Evolutionary conservation across 2,113 vertebrate species (phyloP).

Genomic region (Cyanistes caeruleus): DNA sequence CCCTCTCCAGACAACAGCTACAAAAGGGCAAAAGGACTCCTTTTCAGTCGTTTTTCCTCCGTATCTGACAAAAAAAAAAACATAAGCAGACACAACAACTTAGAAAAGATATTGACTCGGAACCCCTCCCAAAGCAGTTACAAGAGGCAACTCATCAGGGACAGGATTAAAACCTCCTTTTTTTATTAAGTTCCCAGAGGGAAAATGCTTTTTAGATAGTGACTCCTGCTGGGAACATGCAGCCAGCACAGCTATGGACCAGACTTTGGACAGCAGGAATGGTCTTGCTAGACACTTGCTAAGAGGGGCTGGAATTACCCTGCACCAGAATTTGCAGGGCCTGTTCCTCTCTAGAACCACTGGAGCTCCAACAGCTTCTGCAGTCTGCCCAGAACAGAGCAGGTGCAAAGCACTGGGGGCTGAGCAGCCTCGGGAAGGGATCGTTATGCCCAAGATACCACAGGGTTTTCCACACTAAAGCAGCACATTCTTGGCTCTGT

Average conservation of each 20-base stretch:
- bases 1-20: neutral
- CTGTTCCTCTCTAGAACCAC: neutral
- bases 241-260: neutral
- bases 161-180: neutral
- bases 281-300: neutral
- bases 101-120: neutral
- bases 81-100: neutral
- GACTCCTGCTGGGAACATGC: neutral
- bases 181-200: neutral
- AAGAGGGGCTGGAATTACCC: neutral
- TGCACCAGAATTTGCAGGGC: neutral
- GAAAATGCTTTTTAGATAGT: neutral
- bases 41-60: neutral
- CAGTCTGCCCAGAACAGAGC: neutral
- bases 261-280: neutral
- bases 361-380: neutral
- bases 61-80: neutral
- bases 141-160: neutral
- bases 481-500: neutral
- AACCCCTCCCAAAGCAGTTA: neutral
- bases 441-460: neutral
- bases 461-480: neutral
- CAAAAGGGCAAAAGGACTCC: neutral
- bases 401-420: neutral
- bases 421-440: neutral